Base-by-base conservation (phyloP, 2,888 invertebrate genomes). In the Chamaedrilus cognettii region DNA sequence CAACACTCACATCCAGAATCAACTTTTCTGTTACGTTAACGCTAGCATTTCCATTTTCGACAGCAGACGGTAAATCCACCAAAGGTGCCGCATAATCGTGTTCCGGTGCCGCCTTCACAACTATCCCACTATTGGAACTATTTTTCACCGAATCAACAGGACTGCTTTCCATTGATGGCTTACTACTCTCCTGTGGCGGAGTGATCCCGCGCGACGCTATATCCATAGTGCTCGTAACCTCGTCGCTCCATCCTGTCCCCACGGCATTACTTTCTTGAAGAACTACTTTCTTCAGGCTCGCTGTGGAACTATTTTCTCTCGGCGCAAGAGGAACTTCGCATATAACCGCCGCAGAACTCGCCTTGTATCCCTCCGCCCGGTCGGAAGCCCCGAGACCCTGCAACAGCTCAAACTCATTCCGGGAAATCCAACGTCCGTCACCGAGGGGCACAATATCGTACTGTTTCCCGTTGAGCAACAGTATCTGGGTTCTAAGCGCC, bases 381-480 rank as follows among this genome's bases (percentile, higher is more conserved):
- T 33, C 62, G 32, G 33, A 31, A 7, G 62, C 49, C 26, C 62
- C n/a, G 5, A 70, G 34, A 51, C 70, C 70, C 33, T 60, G 62
- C 57, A 72, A 52, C 11, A 75, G 62, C 60, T 75, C 74, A 34
- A 70, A 75, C 50, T 75, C 75, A 32, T 70, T 71, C 52, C 67
- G 67, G 0, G 73, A 68, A 11, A 75, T 69, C 75, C 75, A 75
- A 28, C 69, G 60, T 3, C 72, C 70, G 28, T 69, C 72, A 1
- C 75, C 75, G 1, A 75, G 60, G 0, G 71, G 70, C 30, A 75
- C 75, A 33, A 75, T 75, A 32, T 74, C 73, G 55, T 71, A 74
- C 60, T 75, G 72, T 52, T 66, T 69, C 11, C 74, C 75, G 31
- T 75, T 75, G n/a, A 75, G 66, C 30, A 75, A 31, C 11, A 75